Base-by-base conservation (phyloP, 2,797 vertebrate species). In the Dallia pectoralis region DNA sequence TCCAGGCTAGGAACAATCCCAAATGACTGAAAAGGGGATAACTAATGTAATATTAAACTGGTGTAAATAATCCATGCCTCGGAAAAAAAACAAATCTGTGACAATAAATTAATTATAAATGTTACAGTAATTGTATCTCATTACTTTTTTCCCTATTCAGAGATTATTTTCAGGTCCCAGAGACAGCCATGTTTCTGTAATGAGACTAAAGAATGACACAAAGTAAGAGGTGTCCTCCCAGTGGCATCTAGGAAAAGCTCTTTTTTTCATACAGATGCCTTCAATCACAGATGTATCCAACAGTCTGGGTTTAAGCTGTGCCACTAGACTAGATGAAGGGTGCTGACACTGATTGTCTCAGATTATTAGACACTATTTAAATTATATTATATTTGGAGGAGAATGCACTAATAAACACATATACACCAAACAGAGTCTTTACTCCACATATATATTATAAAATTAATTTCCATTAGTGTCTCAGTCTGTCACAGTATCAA, bases 1-100 rank as follows among this genome's bases (percentile, higher is more conserved):
- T 90, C 88, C 87, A 85, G 85, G 74, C 84, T 79, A 8, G 44
- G 25, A 48, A 27, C 27, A 15, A n/a, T 67, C 40, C 66, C 11
- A 18, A 18, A n/a, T 6, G 1, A 33, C 32, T 63, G 8, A 27
- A 63, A 32, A 16, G 61, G 61, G 5, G 61, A 5, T 30, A 63
- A 63, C 29, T 27, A 30, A 32, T 30, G 16, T 32, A 63, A 29
- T 16, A 63, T 27, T 63, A 27, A 63, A 16, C 25, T 18, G 27
- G 61, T 59, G 22, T 25, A 12, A 59, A 25, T 25, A 59, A 59
- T 59, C 53, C 53, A 59, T 25, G 9, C 4, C 40, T 44, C 11
- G 11, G 40, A 44, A 44, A 44, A 44, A 44, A 44, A 44, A 44
- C 40, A 44, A 44, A 44, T 59, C 27, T 63, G 61, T 29, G 15